Conservation (phyloP, 2,113 vertebrate species). For the Accipiter virgatus region DNA sequence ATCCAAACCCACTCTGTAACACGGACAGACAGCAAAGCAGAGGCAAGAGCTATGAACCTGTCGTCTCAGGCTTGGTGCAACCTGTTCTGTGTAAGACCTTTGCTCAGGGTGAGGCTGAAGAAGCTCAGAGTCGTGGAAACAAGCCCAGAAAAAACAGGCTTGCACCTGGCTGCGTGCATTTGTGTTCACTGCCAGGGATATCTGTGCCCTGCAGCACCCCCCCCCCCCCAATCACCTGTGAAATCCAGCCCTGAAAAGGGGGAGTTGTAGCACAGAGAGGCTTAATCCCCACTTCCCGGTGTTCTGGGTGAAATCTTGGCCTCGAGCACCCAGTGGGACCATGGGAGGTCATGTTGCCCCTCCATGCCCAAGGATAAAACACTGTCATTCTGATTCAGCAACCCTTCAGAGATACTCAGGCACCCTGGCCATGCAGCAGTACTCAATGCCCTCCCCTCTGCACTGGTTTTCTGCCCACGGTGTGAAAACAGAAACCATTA, state of each 20-base stretch:
- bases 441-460: accelerated
- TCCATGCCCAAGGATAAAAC: neutral
- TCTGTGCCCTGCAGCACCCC: neutral
- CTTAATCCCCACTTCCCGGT: neutral
- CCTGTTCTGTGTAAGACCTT: neutral
- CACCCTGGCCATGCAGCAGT: accelerated
- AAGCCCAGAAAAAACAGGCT: neutral
- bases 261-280: neutral
- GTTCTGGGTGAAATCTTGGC: neutral
- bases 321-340: neutral
- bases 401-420: accelerated
- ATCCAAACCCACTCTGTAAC: accelerated
- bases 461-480: neutral
- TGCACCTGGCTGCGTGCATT: neutral
- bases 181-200: neutral
- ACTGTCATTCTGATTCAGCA: neutral
- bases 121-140: neutral
- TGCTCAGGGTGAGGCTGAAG: neutral
- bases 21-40: neutral
- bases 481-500: neutral
- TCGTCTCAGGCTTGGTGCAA: accelerated
- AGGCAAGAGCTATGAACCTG: neutral
- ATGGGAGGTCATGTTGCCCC: accelerated
- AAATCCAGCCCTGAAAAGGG: neutral
- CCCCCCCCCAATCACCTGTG: accelerated